A percentile compares a stretch with the other conserved stretches of the same genome.
phyloP scores from a whole-genome alignment of 2,113 vertebrate genomes.

The Chauna torquata region DNA sequence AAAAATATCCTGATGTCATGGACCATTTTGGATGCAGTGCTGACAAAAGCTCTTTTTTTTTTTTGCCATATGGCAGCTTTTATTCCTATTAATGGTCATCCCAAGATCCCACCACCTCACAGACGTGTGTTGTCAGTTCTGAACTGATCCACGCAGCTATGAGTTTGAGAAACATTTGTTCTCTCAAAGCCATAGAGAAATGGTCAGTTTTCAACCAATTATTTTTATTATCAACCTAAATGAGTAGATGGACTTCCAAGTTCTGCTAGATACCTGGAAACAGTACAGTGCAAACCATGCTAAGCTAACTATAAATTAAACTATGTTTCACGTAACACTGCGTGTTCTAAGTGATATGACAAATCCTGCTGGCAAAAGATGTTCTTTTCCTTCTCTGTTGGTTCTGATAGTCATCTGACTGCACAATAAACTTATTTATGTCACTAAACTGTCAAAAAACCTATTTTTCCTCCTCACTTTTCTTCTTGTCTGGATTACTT shows the following conservation, averaged over 20 bases:
- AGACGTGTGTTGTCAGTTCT: neutral
- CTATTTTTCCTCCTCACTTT: neutral
- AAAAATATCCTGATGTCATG: neutral
- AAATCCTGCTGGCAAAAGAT: neutral
- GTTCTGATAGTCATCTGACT: neutral
- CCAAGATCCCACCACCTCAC: neutral
- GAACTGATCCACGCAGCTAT: neutral
- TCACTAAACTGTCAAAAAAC: neutral
- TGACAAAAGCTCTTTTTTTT: neutral
- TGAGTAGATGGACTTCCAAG: neutral
- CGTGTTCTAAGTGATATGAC: neutral
- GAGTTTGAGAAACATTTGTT: neutral
- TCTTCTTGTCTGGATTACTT: neutral
- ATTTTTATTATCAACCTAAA: neutral
- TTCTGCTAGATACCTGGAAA: neutral
- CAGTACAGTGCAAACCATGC: neutral
- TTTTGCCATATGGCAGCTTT: neutral
- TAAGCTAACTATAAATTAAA: neutral
- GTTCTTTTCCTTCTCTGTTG: neutral
- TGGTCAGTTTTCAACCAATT: neutral
- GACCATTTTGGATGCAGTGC: neutral
- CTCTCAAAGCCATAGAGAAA: neutral
- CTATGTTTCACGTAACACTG: neutral
- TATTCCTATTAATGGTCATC: neutral
- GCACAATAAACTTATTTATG: neutral